phyloP scores from a whole-genome alignment of 2,888 invertebrate genomes.

The Eupeodes luniger region DNA sequence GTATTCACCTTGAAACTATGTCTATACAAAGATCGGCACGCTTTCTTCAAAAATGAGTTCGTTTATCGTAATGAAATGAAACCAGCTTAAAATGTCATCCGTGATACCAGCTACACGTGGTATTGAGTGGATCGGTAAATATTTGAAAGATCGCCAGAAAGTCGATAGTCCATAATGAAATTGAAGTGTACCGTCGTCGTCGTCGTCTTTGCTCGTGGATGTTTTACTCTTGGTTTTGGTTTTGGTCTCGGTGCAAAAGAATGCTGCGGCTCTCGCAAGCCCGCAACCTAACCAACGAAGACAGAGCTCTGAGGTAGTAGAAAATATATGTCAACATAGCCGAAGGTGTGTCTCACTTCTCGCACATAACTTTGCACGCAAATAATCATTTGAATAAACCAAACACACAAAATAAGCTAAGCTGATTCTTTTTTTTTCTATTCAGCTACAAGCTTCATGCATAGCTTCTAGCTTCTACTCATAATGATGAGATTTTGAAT shows the following conservation, averaged over 20 bases:
- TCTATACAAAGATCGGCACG: conserved; percentile 9
- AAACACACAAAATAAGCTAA: conserved; percentile 47
- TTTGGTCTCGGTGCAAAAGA: conserved; percentile 2
- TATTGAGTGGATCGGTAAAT: conserved; percentile 30
- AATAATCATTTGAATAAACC: conserved; percentile 66
- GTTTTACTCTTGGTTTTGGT: conserved; percentile 2
- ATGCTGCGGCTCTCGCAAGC: conserved; percentile 32
- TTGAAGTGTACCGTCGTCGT: not conserved
- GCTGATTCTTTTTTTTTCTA: conserved; percentile 24
- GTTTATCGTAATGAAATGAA: conserved; percentile 39
- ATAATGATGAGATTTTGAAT: conserved; percentile 34
- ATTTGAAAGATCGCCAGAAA: conserved; percentile 56
- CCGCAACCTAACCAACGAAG: conserved; percentile 3
- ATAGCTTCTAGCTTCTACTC: conserved; percentile 8
- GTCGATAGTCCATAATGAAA: conserved; percentile 29
- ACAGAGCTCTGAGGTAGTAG: conserved; percentile 22
- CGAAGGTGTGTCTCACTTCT: conserved; percentile 69
- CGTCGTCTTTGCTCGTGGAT: not conserved
- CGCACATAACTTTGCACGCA: conserved; percentile 70
- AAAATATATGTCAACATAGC: conserved; percentile 72
- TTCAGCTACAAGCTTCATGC: not conserved
- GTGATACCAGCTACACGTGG: conserved; percentile 56
- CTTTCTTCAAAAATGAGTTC: conserved; percentile 50
- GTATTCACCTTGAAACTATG: not conserved
- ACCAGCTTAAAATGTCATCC: conserved; percentile 47